These are phyloP conservation scores for Heliconius melpomene DNA, from an alignment of 1,140 invertebrate species.

Conservation along the genomic window DNA sequence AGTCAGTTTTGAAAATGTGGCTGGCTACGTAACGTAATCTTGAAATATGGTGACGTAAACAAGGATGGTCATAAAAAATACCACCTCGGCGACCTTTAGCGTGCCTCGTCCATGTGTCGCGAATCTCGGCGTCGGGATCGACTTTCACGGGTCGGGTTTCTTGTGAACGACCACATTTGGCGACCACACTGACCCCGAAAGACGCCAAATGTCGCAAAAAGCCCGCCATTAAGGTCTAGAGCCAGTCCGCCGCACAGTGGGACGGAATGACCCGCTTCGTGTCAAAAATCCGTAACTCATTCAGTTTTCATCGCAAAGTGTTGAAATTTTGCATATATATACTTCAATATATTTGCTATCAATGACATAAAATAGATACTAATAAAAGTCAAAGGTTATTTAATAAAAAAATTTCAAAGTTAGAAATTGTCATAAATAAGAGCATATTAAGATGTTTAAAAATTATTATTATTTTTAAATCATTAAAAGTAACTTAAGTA, in stretches of 20 bases:
- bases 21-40: constrained; percentile 32
- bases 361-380: too few species aligned
- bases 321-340: too few species aligned
- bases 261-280: too few species aligned
- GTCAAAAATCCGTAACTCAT: too few species aligned
- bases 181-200: constrained; percentile 60
- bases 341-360: too few species aligned
- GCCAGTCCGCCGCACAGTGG: constrained; percentile 53
- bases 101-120: constrained; percentile 66
- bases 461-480: too few species aligned
- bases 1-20: constrained; percentile 21
- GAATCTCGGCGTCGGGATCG: constrained; percentile 68
- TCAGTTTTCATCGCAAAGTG: too few species aligned
- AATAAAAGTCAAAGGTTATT: too few species aligned
- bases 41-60: constrained; percentile 31
- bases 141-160: constrained; percentile 64
- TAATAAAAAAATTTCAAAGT: too few species aligned
- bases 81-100: constrained; percentile 71
- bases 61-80: constrained; percentile 59
- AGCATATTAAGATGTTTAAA: too few species aligned
- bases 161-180: constrained; percentile 69
- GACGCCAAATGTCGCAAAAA: constrained; percentile 67
- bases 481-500: too few species aligned
- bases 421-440: too few species aligned
- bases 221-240: constrained; percentile 56